A percentile compares a stretch with the other conserved stretches of the same genome.
These are phyloP conservation scores for Drosophila repletoides DNA, from an alignment of 1,140 invertebrate genomes.

Conservation along the genomic window DNA sequence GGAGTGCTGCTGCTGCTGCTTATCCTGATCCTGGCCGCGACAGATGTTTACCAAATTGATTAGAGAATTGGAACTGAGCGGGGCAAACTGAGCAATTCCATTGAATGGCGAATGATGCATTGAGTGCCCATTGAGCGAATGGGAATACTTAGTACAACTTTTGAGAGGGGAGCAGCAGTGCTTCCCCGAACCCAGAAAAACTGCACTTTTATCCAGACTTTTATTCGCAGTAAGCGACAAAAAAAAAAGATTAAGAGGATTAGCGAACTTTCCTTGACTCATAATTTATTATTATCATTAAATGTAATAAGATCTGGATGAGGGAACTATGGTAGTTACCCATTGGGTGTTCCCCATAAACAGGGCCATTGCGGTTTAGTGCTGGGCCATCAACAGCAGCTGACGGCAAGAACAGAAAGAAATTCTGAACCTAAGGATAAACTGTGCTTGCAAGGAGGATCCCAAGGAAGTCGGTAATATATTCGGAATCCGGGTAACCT, in stretches of 20 bases:
- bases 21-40: slow-evolving; percentile 52
- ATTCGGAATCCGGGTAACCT: too few species aligned
- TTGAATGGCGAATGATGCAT: slow-evolving; percentile 59
- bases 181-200: background rate
- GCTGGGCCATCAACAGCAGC: slow-evolving; percentile 56
- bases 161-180: background rate
- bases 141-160: background rate
- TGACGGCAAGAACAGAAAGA: slow-evolving; percentile 15
- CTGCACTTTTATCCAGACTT: slow-evolving; percentile 29
- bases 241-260: slow-evolving; percentile 64
- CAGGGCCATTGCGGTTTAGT: slow-evolving; percentile 52
- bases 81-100: slow-evolving; percentile 33
- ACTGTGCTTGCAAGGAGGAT: slow-evolving; percentile 33
- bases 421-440: background rate
- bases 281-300: slow-evolving; percentile 41
- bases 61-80: slow-evolving; percentile 56
- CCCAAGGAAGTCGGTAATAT: too few species aligned
- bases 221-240: slow-evolving; percentile 50
- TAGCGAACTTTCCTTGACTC: slow-evolving; percentile 21
- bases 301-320: background rate
- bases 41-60: slow-evolving; percentile 80
- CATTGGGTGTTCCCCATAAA: slow-evolving; percentile 23
- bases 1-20: slow-evolving; percentile 15
- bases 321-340: background rate
- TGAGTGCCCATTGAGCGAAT: slow-evolving; percentile 30